Conservation (phyloP, 53 echinoderm and acorn worm genomes). For the Temnopleurus reevesii region DNA sequence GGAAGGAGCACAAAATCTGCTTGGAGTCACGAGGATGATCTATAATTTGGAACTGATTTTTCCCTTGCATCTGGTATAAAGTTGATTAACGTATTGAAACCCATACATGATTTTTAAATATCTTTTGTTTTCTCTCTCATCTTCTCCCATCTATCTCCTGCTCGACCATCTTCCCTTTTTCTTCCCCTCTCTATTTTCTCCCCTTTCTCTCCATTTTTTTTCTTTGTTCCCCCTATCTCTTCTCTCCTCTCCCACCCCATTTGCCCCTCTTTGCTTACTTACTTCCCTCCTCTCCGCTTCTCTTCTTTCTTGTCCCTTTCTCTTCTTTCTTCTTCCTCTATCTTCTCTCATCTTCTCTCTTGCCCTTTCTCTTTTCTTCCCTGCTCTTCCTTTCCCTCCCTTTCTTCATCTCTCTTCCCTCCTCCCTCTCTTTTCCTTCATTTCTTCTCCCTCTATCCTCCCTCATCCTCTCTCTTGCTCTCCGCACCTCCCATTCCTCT, state of each 20-base stretch:
- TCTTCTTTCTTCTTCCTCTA: neutral
- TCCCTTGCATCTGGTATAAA: no score
- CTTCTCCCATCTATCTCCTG: neutral
- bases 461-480: neutral
- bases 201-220: neutral
- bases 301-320: no score
- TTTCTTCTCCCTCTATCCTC: neutral
- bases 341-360: neutral
- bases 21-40: no score
- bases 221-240: neutral
- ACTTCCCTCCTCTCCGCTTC: neutral
- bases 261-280: neutral
- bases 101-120: no score
- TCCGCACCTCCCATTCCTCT: neutral
- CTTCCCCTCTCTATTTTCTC: neutral
- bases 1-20: no score
- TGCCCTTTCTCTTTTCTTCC: neutral
- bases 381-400: neutral
- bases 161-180: neutral
- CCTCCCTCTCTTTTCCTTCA: neutral
- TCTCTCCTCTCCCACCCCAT: neutral
- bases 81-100: no score
- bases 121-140: neutral
- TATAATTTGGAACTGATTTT: no score
- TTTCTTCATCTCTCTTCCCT: neutral